These are phyloP conservation scores for Calliphora vicina DNA, from an alignment of 1,140 invertebrate species.

Conservation along the genomic window DNA sequence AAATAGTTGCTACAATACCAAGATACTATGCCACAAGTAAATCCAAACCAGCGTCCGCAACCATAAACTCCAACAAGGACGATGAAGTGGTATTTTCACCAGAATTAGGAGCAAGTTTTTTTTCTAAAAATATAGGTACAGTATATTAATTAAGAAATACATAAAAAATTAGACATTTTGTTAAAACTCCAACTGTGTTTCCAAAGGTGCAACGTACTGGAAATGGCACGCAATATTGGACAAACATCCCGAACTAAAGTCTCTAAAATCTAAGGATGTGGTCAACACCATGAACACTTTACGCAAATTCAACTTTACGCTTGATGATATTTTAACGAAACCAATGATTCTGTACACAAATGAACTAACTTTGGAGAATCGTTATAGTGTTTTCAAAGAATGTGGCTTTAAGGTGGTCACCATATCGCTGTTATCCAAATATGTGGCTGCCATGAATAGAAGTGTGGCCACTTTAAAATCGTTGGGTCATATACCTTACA, in stretches of 20 bases:
- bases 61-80: neutral
- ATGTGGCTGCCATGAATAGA: conserved; percentile 58
- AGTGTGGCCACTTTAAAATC: conserved; percentile 51
- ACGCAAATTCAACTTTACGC: conserved; percentile 54
- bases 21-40: neutral
- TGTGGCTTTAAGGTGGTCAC: conserved; percentile 65
- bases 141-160: neutral
- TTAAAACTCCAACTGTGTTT: no score
- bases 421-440: conserved; percentile 65
- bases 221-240: conserved; percentile 39
- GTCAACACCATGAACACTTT: conserved; percentile 48
- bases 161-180: neutral
- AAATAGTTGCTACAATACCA: neutral
- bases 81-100: neutral
- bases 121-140: conserved; percentile 22
- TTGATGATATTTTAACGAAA: conserved; percentile 63
- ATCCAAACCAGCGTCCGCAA: neutral
- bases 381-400: conserved; percentile 66
- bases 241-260: conserved; percentile 55
- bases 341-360: conserved; percentile 67
- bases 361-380: conserved; percentile 66
- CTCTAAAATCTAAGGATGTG: conserved; percentile 52
- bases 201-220: conserved; percentile 30
- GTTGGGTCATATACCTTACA: conserved; percentile 46
- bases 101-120: conserved; percentile 17